phyloP scores from a whole-genome alignment of 2,888 invertebrate genomes.

The Xanthia togata region DNA sequence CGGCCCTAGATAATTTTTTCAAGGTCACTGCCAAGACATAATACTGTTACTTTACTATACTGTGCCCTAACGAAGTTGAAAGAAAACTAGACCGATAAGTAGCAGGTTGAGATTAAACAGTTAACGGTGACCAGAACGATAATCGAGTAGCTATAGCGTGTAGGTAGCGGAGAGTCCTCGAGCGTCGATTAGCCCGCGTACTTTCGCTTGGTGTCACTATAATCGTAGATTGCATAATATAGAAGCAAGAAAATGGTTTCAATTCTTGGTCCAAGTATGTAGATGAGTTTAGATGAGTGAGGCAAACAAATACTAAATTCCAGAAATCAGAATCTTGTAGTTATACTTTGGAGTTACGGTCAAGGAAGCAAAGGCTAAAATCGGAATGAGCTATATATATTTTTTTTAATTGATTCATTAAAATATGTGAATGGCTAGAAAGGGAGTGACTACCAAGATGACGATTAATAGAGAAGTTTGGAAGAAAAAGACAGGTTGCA shows the following conservation, averaged over 20 bases:
- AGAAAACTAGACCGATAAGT: not conserved
- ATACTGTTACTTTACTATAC: no score
- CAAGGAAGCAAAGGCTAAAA: not conserved
- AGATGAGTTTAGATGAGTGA: not conserved
- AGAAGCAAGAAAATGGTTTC: not conserved
- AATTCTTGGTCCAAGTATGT: not conserved
- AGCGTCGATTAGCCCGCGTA: constrained; percentile 17
- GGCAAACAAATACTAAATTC: no score
- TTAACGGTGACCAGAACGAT: constrained; percentile 20
- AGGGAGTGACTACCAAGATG: no score
- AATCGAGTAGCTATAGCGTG: constrained; percentile 1
- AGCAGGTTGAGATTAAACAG: constrained; percentile 13
- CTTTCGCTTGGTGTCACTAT: constrained; percentile 28
- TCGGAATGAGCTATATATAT: no score
- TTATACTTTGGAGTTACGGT: not conserved
- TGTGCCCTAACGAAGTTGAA: not conserved
- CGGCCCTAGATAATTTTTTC: no score
- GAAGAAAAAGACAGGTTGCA: no score
- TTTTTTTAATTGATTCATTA: not conserved
- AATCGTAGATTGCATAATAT: not conserved
- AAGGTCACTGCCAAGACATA: no score
- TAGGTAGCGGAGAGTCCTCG: constrained; percentile 15
- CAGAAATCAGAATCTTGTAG: not conserved
- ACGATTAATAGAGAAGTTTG: no score
- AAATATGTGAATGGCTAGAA: no score